A percentile compares a stretch with the other conserved stretches of the same genome.
phyloP scores from a whole-genome alignment of 2,113 vertebrate genomes.

The Paralichthys olivaceus region DNA sequence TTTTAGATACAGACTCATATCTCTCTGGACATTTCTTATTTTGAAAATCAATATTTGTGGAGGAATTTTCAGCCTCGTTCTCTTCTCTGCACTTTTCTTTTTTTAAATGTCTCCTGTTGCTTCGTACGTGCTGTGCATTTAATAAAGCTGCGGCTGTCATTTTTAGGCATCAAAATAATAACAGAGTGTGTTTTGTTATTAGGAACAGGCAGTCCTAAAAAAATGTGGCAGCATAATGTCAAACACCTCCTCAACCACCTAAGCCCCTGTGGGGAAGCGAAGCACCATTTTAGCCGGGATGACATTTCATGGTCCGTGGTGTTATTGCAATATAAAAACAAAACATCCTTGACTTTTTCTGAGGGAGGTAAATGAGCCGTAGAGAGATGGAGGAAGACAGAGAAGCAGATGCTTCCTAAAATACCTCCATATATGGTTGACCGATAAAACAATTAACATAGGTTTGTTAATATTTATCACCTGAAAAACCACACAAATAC shows the following conservation, averaged over 20 bases:
- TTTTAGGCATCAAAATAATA: conserved; percentile 19
- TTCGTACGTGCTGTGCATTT: background rate
- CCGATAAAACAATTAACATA: background rate
- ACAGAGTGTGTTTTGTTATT: conserved; percentile 18
- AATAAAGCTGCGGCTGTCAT: conserved; percentile 2
- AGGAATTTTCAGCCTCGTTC: background rate
- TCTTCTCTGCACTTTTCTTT: background rate
- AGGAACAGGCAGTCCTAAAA: conserved; percentile 32
- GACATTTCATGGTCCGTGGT: conserved; percentile 63
- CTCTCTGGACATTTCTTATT: too few species aligned
- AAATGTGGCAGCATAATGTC: conserved; percentile 58
- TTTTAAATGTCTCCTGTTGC: background rate
- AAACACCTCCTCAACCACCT: conserved; percentile 21
- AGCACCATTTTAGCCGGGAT: conserved; percentile 35
- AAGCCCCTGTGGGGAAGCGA: conserved; percentile 21
- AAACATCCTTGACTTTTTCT: conserved; percentile 41
- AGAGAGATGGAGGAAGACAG: conserved; percentile 10
- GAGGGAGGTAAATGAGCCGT: background rate
- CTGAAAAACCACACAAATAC: background rate
- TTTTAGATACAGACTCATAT: too few species aligned
- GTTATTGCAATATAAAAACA: conserved; percentile 53
- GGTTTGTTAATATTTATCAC: background rate
- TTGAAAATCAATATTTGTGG: background rate
- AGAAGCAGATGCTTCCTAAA: background rate
- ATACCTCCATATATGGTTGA: background rate